These are phyloP conservation scores for Argynnis bischoffii DNA, from an alignment of 2,888 invertebrate genomes.

Conservation along the genomic window DNA sequence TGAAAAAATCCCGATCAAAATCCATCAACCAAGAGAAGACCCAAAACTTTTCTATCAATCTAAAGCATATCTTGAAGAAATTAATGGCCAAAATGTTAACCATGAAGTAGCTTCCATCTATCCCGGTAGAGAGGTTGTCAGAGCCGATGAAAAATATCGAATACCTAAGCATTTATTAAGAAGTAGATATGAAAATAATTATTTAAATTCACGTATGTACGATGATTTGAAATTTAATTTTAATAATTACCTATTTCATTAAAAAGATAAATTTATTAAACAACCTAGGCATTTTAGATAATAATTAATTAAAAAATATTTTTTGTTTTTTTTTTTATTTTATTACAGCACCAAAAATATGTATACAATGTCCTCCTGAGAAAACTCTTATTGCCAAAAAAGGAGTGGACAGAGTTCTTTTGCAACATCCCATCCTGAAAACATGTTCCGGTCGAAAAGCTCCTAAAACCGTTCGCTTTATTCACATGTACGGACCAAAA, in stretches of 20 bases:
- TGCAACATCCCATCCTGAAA: constrained; percentile 59
- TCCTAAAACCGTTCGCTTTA: constrained; percentile 55
- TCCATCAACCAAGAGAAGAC: constrained; percentile 70
- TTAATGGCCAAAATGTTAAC: constrained; percentile 58
- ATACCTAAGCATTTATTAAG: constrained; percentile 38
- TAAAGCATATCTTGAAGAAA: constrained; percentile 69
- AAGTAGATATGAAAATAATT: constrained; percentile 47
- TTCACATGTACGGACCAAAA: constrained; percentile 67
- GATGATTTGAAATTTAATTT: neutral
- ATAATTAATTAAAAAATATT: neutral
- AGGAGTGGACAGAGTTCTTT: constrained; percentile 59
- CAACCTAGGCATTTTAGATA: no score
- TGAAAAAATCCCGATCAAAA: constrained; percentile 49
- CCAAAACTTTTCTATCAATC: constrained; percentile 73
- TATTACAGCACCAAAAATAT: constrained; percentile 48
- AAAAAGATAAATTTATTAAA: neutral
- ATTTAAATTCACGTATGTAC: constrained; percentile 12
- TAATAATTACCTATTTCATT: neutral
- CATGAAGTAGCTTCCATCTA: constrained; percentile 62
- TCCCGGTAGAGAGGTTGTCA: constrained; percentile 62
- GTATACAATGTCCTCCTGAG: constrained; percentile 72
- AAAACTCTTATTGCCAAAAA: constrained; percentile 66
- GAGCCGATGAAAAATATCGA: constrained; percentile 46
- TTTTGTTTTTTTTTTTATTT: no score
- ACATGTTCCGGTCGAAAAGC: constrained; percentile 61